Conservation (phyloP, 2,888 invertebrate species). For the Lottia gigantea region DNA sequence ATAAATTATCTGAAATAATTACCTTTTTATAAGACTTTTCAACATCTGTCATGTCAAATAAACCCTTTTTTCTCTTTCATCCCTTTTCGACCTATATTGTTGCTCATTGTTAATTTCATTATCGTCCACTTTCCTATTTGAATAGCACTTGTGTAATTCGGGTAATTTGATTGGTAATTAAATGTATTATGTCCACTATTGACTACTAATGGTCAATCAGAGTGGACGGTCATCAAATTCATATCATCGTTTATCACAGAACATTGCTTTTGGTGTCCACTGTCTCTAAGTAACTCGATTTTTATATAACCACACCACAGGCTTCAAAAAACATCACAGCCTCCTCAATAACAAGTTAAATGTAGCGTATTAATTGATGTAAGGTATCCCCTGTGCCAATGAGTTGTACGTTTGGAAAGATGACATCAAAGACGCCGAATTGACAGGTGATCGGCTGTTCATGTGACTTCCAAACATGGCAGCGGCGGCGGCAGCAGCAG, state of each 20-base stretch:
- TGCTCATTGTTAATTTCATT: too few relatives aligned
- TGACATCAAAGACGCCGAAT: constrained; percentile 40
- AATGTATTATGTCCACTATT: constrained; percentile 4
- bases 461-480: constrained; percentile 47
- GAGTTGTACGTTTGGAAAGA: constrained; percentile 31
- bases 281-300: not conserved
- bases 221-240: constrained; percentile 8
- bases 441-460: constrained; percentile 39
- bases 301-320: constrained; percentile 4
- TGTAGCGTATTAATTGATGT: constrained; percentile 12
- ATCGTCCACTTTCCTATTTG: too few relatives aligned
- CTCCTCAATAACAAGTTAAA: not conserved
- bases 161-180: not conserved
- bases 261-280: constrained; percentile 2
- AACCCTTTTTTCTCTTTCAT: too few relatives aligned
- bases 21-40: too few relatives aligned
- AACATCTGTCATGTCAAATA: too few relatives aligned
- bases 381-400: constrained; percentile 13
- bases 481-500: constrained; percentile 43
- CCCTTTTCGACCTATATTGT: too few relatives aligned
- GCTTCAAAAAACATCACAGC: not conserved
- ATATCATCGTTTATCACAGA: constrained; percentile 9
- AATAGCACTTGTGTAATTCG: constrained; percentile 10
- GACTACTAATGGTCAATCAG: not conserved
- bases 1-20: too few relatives aligned